Percentiles rank a stretch among this genome's conserved stretches.
Evolutionary conservation across 2,113 vertebrate genomes (phyloP).

Genomic region (Paracanthobrama guichenoti): DNA sequence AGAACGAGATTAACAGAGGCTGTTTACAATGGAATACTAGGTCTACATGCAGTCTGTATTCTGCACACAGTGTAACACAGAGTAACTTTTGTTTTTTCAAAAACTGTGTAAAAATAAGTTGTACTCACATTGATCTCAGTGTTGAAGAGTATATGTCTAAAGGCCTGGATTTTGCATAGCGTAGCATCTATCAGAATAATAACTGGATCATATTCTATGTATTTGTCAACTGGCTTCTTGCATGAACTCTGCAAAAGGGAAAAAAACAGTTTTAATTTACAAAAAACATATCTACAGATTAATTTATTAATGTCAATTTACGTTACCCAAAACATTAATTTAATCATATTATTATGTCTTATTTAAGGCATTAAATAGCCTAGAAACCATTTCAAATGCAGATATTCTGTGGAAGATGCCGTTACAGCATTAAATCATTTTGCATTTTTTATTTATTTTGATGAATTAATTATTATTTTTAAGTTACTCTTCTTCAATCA

Average conservation of each 20-base stretch:
- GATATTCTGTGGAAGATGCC: background rate
- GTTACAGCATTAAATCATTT: background rate
- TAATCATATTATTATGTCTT: background rate
- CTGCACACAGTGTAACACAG: no score
- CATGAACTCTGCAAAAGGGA: conserved; percentile 83
- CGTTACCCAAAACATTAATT: background rate
- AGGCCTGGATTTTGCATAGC: conserved; percentile 94
- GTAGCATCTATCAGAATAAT: conserved; percentile 96
- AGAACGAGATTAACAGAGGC: conserved; percentile 32
- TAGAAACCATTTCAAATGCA: background rate
- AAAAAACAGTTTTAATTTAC: background rate
- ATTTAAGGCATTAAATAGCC: background rate
- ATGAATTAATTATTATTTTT: background rate
- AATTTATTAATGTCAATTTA: background rate
- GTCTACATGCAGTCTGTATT: background rate
- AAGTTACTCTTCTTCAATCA: no score
- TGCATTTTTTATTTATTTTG: background rate
- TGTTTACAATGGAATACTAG: background rate
- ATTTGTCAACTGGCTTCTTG: conserved; percentile 96
- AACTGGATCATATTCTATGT: conserved; percentile 97
- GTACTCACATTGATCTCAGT: conserved; percentile 88
- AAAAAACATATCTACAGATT: background rate
- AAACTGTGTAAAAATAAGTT: background rate
- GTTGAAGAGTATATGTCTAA: conserved; percentile 96
- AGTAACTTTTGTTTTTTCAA: background rate